Conservation (phyloP, 2,797 vertebrate species). For the Falco peregrinus region DNA sequence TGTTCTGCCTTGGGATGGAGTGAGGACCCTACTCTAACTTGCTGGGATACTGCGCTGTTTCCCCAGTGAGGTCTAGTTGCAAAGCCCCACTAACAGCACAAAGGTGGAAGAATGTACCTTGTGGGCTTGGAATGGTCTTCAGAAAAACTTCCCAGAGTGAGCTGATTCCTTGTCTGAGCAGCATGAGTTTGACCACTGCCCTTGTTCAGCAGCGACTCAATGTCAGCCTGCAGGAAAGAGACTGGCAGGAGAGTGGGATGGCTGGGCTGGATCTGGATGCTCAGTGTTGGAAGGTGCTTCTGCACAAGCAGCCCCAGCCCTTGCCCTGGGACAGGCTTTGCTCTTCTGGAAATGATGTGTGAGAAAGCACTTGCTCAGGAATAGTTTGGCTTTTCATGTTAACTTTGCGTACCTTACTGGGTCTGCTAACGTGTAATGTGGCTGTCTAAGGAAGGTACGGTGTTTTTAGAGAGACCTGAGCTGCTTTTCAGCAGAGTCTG, state of each 20-base stretch:
- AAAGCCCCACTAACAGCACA: rapidly evolving
- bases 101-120: neutral
- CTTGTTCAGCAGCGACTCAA: rapidly evolving
- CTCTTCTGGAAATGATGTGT: neutral
- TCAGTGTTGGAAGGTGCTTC: neutral
- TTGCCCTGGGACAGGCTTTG: neutral
- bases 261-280: neutral
- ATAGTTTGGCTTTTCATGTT: neutral
- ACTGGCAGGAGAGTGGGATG: rapidly evolving
- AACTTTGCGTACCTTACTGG: neutral
- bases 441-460: neutral
- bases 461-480: neutral
- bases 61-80: rapidly evolving
- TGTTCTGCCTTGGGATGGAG: neutral
- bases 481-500: neutral
- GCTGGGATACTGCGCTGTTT: neutral
- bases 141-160: neutral
- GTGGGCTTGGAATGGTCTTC: rapidly evolving
- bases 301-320: neutral
- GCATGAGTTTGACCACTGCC: neutral
- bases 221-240: neutral
- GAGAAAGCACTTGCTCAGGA: neutral
- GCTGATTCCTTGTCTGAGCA: neutral
- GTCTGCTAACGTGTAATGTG: neutral
- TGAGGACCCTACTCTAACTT: neutral